phyloP scores from a whole-genome alignment of 2,113 vertebrate genomes.

The Rana temporaria region DNA sequence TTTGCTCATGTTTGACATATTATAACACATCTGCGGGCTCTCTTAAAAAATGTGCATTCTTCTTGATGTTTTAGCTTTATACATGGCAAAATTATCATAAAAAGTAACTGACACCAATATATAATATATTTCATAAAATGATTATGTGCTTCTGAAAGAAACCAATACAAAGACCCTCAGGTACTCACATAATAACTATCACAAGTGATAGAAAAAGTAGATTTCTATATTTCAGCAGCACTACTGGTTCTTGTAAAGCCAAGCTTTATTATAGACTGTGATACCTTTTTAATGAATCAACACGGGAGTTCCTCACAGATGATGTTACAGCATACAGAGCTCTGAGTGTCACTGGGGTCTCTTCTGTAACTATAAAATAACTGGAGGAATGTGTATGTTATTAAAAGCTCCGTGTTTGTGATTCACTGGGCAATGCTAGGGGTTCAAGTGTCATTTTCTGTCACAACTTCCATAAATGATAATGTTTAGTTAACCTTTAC shows the following conservation, averaged over 20 bases:
- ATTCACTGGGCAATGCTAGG: conserved; percentile 8
- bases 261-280: conserved; percentile 38
- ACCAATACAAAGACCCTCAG: conserved; percentile 8
- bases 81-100: too few species aligned
- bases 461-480: conserved; percentile 23
- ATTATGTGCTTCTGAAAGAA: background rate
- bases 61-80: too few species aligned
- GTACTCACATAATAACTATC: background rate
- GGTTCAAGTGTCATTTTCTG: conserved; percentile 38
- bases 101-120: too few species aligned
- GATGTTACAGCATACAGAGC: conserved; percentile 37
- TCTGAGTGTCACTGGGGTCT: conserved; percentile 8
- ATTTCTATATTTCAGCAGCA: background rate
- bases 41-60: too few species aligned
- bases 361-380: conserved; percentile 22
- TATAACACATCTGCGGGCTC: too few species aligned
- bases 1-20: too few species aligned
- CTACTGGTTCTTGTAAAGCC: background rate
- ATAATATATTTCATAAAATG: background rate
- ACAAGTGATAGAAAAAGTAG: conserved; percentile 10
- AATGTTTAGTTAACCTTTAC: conserved; percentile 23
- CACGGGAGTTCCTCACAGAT: conserved; percentile 37
- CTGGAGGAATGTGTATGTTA: conserved; percentile 12
- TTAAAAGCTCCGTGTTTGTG: conserved; percentile 31
- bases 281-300: conserved; percentile 49